phyloP scores from a whole-genome alignment of 2,888 invertebrate species.

The Corbicula japonica region DNA sequence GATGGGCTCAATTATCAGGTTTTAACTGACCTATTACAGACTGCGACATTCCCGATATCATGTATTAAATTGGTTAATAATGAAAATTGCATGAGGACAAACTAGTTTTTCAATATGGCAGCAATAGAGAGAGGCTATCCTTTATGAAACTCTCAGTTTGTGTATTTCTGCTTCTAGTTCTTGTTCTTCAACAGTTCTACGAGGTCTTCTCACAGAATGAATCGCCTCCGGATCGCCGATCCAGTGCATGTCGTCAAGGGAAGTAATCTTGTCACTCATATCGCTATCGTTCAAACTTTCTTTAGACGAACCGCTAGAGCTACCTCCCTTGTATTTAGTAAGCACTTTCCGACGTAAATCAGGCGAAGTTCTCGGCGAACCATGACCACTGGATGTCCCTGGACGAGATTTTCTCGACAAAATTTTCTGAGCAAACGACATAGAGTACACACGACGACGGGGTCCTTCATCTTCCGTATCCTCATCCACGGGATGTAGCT shows the following conservation, averaged over 20 bases:
- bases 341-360: slow-evolving; percentile 43
- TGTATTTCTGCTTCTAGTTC: slow-evolving; percentile 71
- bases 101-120: too few species aligned
- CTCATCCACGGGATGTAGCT: slow-evolving; percentile 35
- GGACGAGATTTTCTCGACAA: slow-evolving; percentile 19
- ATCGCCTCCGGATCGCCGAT: slow-evolving; percentile 79
- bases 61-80: too few species aligned
- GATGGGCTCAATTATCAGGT: too few species aligned
- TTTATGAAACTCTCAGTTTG: slow-evolving; percentile 48
- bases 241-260: slow-evolving; percentile 73
- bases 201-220: slow-evolving; percentile 75
- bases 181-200: slow-evolving; percentile 76
- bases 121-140: too few species aligned
- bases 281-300: slow-evolving; percentile 41
- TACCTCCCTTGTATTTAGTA: slow-evolving; percentile 27
- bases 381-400: slow-evolving; percentile 10
- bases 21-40: too few species aligned
- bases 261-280: slow-evolving; percentile 55
- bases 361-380: slow-evolving; percentile 56
- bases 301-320: slow-evolving; percentile 48
- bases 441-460: slow-evolving; percentile 53
- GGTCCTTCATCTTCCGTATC: slow-evolving; percentile 14
- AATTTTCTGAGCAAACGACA: slow-evolving; percentile 53
- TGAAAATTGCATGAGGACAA: too few species aligned
- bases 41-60: too few species aligned